A percentile compares a stretch with the other conserved stretches of the same genome.
Conservation (phyloP, 2,888 invertebrate species). For the Lasius fuliginosus region DNA sequence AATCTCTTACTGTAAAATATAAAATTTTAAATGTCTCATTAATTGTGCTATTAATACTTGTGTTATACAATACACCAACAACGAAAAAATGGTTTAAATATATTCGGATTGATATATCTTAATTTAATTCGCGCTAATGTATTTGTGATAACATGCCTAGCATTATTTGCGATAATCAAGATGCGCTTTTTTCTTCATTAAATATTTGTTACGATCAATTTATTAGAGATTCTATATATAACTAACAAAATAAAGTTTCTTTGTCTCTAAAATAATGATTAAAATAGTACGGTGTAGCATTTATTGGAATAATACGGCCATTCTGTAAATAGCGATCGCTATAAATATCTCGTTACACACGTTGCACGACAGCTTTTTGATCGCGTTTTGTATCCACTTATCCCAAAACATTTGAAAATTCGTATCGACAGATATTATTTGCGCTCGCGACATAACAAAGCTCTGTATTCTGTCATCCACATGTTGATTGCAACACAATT, state of each 20-base stretch:
- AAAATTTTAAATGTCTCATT: background rate
- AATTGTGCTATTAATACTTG: background rate
- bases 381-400: background rate
- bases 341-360: conserved; percentile 34
- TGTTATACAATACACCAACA: background rate
- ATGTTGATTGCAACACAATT: conserved; percentile 24
- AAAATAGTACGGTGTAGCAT: conserved; percentile 4
- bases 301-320: conserved; percentile 9
- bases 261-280: conserved; percentile 32
- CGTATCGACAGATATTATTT: conserved; percentile 25
- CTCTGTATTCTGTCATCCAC: background rate
- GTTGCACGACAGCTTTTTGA: conserved; percentile 24
- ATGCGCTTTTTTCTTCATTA: background rate
- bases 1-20: background rate
- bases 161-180: background rate
- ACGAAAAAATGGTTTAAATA: background rate
- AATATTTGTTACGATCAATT: conserved; percentile 38
- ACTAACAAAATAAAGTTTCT: conserved; percentile 13
- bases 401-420: conserved; percentile 44
- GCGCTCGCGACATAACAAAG: conserved; percentile 20
- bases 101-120: background rate
- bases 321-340: background rate
- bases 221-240: conserved; percentile 7
- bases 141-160: background rate
- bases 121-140: conserved; percentile 14